Evolutionary conservation across 2,113 vertebrate species (phyloP).

Genomic region (Catharus bicknelli): DNA sequence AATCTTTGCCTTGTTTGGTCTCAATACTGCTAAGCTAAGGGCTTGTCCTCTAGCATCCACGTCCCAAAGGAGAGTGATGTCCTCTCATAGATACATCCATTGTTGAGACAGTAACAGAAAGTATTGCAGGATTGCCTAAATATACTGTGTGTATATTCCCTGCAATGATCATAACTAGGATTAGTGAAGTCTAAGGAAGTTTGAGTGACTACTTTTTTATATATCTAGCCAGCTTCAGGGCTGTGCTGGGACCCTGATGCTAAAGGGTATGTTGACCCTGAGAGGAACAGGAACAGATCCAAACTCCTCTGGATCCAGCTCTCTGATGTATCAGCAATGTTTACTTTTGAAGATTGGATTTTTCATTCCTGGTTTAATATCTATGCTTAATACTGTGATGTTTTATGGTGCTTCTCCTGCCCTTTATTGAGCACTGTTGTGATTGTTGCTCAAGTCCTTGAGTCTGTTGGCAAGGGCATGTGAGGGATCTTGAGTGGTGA

Average conservation of each 20-base stretch:
- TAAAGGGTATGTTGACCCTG: neutral
- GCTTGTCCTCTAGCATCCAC: neutral
- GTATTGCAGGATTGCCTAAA: neutral
- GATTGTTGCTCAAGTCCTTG: neutral
- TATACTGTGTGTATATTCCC: rapidly evolving
- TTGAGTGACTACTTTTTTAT: neutral
- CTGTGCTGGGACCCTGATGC: neutral
- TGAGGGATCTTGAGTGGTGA: rapidly evolving
- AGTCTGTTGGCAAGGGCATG: neutral
- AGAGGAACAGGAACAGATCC: neutral
- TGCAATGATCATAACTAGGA: neutral
- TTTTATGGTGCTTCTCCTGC: neutral
- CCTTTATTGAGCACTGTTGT: neutral
- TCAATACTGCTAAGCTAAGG: neutral
- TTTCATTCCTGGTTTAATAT: neutral
- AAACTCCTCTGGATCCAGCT: neutral
- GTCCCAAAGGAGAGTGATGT: neutral
- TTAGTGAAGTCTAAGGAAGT: neutral
- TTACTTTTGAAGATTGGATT: neutral
- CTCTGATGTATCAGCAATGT: too few species aligned
- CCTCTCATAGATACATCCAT: neutral
- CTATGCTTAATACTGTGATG: neutral
- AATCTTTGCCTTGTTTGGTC: neutral
- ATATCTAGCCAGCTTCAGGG: neutral
- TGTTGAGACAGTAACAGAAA: neutral